These are phyloP conservation scores for Diceros bicornis DNA, from an alignment of 2,797 vertebrate genomes.

Conservation along the genomic window DNA sequence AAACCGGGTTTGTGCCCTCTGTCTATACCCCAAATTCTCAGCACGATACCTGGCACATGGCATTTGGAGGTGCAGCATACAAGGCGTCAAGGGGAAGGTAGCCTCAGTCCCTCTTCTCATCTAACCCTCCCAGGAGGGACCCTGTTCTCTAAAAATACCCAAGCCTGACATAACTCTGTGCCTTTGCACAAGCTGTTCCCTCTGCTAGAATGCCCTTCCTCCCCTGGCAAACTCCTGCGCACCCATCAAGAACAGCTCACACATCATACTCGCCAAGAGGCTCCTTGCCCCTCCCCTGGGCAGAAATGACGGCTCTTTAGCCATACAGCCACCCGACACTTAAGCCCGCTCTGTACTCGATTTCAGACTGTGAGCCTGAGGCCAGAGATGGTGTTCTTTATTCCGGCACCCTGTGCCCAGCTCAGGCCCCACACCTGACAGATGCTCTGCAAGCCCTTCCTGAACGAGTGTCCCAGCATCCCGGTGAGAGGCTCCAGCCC, in stretches of 20 bases:
- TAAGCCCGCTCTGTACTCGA: not conserved
- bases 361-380: not conserved
- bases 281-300: not conserved
- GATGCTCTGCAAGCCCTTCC: not conserved
- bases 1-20: not conserved
- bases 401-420: not conserved
- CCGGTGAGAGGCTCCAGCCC: not conserved
- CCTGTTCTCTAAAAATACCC: not conserved
- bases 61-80: not conserved
- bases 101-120: not conserved
- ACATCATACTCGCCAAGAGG: fast-evolving
- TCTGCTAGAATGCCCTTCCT: not conserved
- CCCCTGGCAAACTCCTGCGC: not conserved
- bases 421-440: not conserved
- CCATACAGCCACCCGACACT: not conserved
- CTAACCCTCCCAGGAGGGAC: not conserved
- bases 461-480: not conserved
- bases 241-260: not conserved
- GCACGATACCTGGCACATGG: fast-evolving
- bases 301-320: not conserved
- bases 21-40: not conserved
- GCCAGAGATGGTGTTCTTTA: not conserved
- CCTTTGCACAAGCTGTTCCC: not conserved
- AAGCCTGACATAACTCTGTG: not conserved
- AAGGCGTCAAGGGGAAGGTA: not conserved